phyloP scores from a whole-genome alignment of 2,797 vertebrate genomes.

The Mallotus villosus region DNA sequence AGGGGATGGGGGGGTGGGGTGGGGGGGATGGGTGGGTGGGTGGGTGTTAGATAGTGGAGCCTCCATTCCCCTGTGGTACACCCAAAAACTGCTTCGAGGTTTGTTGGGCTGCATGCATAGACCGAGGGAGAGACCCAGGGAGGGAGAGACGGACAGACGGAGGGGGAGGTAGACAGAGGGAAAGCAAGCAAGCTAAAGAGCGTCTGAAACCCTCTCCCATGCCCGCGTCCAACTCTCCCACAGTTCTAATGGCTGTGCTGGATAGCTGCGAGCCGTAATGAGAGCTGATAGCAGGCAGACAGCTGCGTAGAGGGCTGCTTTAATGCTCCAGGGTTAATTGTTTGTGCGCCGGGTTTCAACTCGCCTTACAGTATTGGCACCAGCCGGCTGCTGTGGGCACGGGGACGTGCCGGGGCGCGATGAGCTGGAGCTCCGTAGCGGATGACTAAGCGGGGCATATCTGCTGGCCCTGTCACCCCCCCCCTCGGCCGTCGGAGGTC shows the following conservation, averaged over 20 bases:
- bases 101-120: not conserved
- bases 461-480: conserved; percentile 31
- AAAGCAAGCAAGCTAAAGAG: too few relatives aligned
- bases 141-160: not conserved
- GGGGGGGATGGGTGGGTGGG: conserved; percentile 3
- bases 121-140: not conserved
- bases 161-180: not conserved
- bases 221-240: not conserved
- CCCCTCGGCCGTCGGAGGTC: conserved; percentile 33
- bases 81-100: conserved; percentile 5
- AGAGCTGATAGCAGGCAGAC: conserved; percentile 40
- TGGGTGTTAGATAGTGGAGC: conserved; percentile 14
- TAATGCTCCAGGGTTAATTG: conserved; percentile 62
- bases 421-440: conserved; percentile 43
- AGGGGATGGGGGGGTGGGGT: too few relatives aligned
- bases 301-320: conserved; percentile 28
- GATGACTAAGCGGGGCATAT: conserved; percentile 59
- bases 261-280: conserved; percentile 43
- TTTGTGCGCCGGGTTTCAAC: conserved; percentile 46
- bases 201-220: not conserved
- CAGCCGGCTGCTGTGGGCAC: conserved; percentile 34
- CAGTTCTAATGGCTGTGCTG: conserved; percentile 35
- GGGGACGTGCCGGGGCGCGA: conserved; percentile 46
- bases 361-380: conserved; percentile 47
- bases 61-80: conserved; percentile 15